phyloP scores from a whole-genome alignment of 1,140 invertebrate species.

The Sitodiplosis mosellana region DNA sequence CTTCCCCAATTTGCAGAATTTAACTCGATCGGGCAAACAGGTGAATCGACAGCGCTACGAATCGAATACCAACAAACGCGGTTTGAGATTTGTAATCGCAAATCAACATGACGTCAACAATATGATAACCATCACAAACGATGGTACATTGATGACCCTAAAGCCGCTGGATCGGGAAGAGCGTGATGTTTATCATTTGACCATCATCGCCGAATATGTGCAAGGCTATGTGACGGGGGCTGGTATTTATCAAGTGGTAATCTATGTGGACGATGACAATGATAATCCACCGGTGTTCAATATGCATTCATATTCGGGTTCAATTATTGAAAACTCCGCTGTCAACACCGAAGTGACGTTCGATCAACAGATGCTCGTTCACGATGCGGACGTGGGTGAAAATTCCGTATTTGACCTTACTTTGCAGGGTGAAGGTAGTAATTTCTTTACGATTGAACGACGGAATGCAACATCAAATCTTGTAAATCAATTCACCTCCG shows the following conservation, averaged over 20 bases:
- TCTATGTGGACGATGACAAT: conserved; percentile 75
- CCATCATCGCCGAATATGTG: conserved; percentile 55
- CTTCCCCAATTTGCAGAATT: not conserved
- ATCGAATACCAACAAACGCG: not conserved
- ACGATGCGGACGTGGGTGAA: conserved; percentile 56
- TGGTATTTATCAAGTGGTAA: conserved; percentile 55
- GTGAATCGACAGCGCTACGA: not conserved
- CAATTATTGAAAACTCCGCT: conserved; percentile 58
- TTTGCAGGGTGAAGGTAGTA: conserved; percentile 51
- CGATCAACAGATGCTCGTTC: conserved; percentile 42
- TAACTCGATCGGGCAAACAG: not conserved
- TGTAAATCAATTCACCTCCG: not conserved
- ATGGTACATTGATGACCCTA: conserved; percentile 60
- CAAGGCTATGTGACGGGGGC: conserved; percentile 42
- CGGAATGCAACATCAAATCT: not conserved
- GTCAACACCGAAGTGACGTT: conserved; percentile 51
- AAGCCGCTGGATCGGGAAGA: conserved; percentile 58
- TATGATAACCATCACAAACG: conserved; percentile 50
- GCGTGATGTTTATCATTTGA: conserved; percentile 51
- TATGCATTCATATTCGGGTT: conserved; percentile 47
- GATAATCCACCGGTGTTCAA: conserved; percentile 77
- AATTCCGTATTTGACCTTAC: conserved; percentile 60
- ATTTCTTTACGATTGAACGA: conserved; percentile 53
- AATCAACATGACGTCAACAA: conserved; percentile 62
- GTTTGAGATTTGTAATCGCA: conserved; percentile 48